Evolutionary conservation across 1,140 invertebrate genomes (phyloP).

Genomic region (Muscidifurax raptorellus): DNA sequence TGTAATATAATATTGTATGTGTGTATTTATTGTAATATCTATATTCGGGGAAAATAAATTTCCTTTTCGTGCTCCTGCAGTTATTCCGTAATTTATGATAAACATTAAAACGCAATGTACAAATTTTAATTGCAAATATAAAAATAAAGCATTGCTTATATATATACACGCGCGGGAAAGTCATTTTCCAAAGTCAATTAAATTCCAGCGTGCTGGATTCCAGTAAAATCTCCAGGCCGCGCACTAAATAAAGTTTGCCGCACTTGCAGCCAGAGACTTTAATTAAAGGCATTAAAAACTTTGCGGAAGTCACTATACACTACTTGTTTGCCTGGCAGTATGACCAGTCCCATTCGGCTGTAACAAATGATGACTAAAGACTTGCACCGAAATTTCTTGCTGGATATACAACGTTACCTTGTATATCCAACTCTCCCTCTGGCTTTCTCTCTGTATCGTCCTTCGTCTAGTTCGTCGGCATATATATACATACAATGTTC

Average conservation of each 20-base stretch:
- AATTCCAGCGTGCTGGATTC: neutral
- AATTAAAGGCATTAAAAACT: neutral
- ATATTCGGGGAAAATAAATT: neutral
- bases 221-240: neutral
- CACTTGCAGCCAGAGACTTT: neutral
- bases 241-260: neutral
- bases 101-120: no score
- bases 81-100: no score
- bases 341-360: neutral
- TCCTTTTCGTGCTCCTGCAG: no score
- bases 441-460: neutral
- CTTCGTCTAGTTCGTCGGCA: neutral
- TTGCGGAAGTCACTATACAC: neutral
- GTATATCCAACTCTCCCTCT: neutral
- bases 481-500: neutral
- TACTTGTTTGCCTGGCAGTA: neutral
- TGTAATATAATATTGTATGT: neutral
- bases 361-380: slow-evolving; percentile 25
- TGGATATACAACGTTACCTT: neutral
- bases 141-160: no score
- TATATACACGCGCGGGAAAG: neutral
- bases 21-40: neutral
- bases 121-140: no score
- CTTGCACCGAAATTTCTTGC: neutral
- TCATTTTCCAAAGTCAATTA: neutral